phyloP scores from a whole-genome alignment of 2,888 invertebrate genomes.

The Marasmarcha lunaedactyla region DNA sequence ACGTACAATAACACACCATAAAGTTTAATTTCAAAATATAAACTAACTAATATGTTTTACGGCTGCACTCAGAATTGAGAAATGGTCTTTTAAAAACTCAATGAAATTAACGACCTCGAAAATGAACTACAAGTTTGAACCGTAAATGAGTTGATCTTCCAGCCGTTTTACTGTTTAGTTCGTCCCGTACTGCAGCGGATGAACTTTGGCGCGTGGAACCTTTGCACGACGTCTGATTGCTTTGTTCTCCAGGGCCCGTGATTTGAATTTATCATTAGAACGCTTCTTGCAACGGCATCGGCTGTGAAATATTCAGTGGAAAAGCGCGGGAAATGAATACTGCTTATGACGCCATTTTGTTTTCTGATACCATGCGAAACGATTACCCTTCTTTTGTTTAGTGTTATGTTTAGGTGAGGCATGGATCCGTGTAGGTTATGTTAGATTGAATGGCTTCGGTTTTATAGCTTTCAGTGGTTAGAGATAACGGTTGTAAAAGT shows the following conservation, averaged over 20 bases:
- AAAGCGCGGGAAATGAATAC: constrained; percentile 1
- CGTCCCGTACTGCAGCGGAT: background rate
- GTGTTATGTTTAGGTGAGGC: background rate
- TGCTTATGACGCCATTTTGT: background rate
- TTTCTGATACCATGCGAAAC: background rate
- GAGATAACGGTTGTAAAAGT: no score
- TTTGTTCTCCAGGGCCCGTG: constrained; percentile 45
- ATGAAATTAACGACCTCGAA: no score
- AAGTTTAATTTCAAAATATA: no score
- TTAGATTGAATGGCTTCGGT: background rate
- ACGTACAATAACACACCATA: no score
- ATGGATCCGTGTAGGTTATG: background rate
- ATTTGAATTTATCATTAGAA: constrained; percentile 65
- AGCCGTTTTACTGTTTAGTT: background rate
- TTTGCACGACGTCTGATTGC: constrained; percentile 59
- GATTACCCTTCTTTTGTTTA: constrained; percentile 1
- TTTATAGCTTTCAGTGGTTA: no score
- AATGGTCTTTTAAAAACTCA: no score
- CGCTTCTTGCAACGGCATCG: constrained; percentile 28
- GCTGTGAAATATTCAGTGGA: constrained; percentile 52
- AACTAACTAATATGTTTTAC: no score
- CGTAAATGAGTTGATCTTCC: no score
- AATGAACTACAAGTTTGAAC: no score
- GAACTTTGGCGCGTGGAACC: constrained; percentile 34
- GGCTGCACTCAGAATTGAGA: no score